Conservation (phyloP, 2,888 invertebrate species). For the Camponotus fellah region DNA sequence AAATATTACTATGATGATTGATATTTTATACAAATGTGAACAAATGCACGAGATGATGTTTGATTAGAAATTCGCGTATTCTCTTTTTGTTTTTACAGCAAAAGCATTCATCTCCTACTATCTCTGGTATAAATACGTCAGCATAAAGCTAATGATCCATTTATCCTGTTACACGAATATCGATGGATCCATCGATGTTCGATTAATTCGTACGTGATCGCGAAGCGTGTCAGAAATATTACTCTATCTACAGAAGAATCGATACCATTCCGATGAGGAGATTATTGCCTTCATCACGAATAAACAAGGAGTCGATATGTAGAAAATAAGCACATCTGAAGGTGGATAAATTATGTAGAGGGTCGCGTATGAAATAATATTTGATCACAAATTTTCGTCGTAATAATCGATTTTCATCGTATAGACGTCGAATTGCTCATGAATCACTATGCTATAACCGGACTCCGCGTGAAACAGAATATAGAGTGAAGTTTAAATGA, state of each 20-base stretch:
- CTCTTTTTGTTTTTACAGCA: slow-evolving; percentile 15
- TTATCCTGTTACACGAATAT: slow-evolving; percentile 4
- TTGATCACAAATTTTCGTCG: slow-evolving; percentile 68
- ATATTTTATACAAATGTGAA: slow-evolving; percentile 22
- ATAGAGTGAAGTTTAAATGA: slow-evolving; percentile 41
- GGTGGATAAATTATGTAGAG: slow-evolving; percentile 63
- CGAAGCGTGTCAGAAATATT: neutral
- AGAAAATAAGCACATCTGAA: slow-evolving; percentile 17
- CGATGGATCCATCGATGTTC: neutral
- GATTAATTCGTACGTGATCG: slow-evolving; percentile 25
- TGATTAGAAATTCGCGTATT: slow-evolving; percentile 4
- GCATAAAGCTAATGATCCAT: slow-evolving; percentile 26
- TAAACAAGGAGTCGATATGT: neutral
- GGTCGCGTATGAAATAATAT: slow-evolving; percentile 64
- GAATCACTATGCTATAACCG: slow-evolving; percentile 57
- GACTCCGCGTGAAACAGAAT: slow-evolving; percentile 39
- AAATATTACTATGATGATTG: slow-evolving; percentile 16
- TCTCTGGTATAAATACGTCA: slow-evolving; percentile 34
- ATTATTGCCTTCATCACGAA: neutral
- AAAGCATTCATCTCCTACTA: slow-evolving; percentile 20
- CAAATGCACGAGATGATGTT: slow-evolving; percentile 20
- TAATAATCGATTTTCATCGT: slow-evolving; percentile 62
- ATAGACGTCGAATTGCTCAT: slow-evolving; percentile 58
- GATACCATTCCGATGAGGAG: neutral
- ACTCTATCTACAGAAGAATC: neutral